A percentile compares a stretch with the other conserved stretches of the same genome.
These are phyloP conservation scores for Drosophila elegans DNA, from an alignment of 1,140 invertebrate genomes.

Conservation along the genomic window DNA sequence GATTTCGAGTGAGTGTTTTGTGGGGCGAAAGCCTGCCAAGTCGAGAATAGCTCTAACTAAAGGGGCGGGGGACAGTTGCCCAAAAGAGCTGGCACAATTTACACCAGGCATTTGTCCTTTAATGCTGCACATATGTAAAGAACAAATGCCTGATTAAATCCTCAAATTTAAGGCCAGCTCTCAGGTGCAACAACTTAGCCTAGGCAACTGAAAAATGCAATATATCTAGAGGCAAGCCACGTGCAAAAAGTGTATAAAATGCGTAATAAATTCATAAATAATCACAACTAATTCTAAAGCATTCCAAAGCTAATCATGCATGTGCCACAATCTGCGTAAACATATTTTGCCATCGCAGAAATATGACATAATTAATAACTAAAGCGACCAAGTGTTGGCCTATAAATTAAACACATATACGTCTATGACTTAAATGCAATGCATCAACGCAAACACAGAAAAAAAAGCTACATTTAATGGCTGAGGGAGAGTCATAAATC, in stretches of 20 bases:
- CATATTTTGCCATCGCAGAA: slow-evolving; percentile 23
- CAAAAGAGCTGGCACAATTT: slow-evolving; percentile 49
- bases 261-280: not conserved
- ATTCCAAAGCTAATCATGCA: slow-evolving; percentile 53
- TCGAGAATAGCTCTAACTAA: slow-evolving; percentile 81
- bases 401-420: slow-evolving; percentile 59
- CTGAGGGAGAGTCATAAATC: slow-evolving; percentile 65
- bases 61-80: slow-evolving; percentile 75
- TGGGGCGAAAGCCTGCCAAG: slow-evolving; percentile 85
- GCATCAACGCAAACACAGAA: slow-evolving; percentile 23
- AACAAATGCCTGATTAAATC: not conserved
- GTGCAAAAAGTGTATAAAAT: slow-evolving; percentile 30
- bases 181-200: slow-evolving; percentile 40
- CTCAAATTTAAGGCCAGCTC: not conserved
- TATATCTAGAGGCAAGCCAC: slow-evolving; percentile 30
- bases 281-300: not conserved
- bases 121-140: not conserved
- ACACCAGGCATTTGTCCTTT: slow-evolving; percentile 16
- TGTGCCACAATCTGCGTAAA: slow-evolving; percentile 20
- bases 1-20: slow-evolving; percentile 48
- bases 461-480: slow-evolving; percentile 52
- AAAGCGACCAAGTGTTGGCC: slow-evolving; percentile 53
- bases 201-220: slow-evolving; percentile 32
- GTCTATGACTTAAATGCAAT: slow-evolving; percentile 36
- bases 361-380: slow-evolving; percentile 63